Evolutionary conservation across 2,113 vertebrate genomes (phyloP), one percentile per base, ranked within the genome.

Genomic region (Corvus moneduloides): DNA sequence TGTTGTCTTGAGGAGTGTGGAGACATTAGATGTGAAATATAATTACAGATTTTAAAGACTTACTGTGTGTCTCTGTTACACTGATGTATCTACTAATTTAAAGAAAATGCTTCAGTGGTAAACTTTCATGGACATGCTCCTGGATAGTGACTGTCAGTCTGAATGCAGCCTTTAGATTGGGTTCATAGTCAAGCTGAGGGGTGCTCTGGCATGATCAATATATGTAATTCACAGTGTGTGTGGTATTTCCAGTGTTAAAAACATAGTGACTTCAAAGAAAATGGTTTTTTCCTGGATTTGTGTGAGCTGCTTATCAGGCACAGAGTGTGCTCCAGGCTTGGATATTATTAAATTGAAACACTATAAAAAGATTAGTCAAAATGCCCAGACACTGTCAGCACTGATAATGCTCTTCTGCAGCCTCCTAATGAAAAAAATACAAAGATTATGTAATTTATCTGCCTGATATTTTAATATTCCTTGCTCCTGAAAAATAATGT

Each of bases 351-450:
- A 96, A 85, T 64, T 91, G 92, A 87, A 93, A 76, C 76, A 86
- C 87, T 96, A 51, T 94, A 89, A 94, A 97, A 96, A 96, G 63
- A 97, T 96, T 89, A 94, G 92, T 96, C 69, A 88, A 87, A 87
- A 94, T 93, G 79, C 72, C 56, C 46, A 85, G 86, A 85, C 52
- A 69, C 77, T 96, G 86, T 91, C 84, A 94, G 35, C 59, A 43
- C 35, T 87, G 76, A 93, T 94, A 94, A 96, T 94, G 68, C 67
- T 94, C 27, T 94, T 96, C 84, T 94, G 52, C 77, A 93, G 84
- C 49, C 43, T 93, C 56, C 73, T 90, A 89, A 92, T 80, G 59
- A 82, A 78, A 66, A 88, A 90, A 68, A 26, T 7, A 62, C 54
- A 87, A 64, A 84, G 67, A 78, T 95, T 96, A 77, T 95, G 84